Evolutionary conservation across 2,888 invertebrate genomes (phyloP), one percentile per base, ranked within the genome.

Genomic region (Leptogaster cylindrica): DNA sequence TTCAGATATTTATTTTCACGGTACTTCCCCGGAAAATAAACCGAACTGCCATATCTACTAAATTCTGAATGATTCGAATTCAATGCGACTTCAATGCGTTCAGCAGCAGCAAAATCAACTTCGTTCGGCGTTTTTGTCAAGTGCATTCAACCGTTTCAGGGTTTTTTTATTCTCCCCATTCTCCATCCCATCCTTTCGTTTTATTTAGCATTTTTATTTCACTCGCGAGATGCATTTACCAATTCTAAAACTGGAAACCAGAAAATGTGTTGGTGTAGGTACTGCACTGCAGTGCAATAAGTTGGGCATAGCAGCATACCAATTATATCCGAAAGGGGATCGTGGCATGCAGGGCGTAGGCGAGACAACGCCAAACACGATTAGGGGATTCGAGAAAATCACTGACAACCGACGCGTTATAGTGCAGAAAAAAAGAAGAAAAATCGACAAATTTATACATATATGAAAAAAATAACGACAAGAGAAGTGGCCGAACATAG

Each of bases 251-350:
- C 51, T 65, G 51, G 65, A 65, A 65, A 65, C 52, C 44, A 65
- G 52, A 65, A 65, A 65, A 41, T 65, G 52, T 28, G 65, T 65
- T 65, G 65, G 65, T 65, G 52, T 65, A 65, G 65, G 51, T 50
- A 65, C 36, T 65, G 61, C 61, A 61, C 28, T 44, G 36, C 44
- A 44, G 44, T 55, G 55, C 55, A 55, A 55, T 55, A 55, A 55
- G 20, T 36, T 55, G 55, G 31, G 36, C 36, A 16, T 12, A 23
- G 44, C 61, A 61, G 28, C 41, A 44, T 61, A 44, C 41, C 25
- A 23, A 27, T 28, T 61, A 41, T 44, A 41, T 41, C 27, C 27
- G 61, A 41, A 61, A 44, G 61, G 61, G 44, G 61, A 44, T 10
- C 18, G 61, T 12, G 44, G 44, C 27, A 61, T 44, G 61, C 33